These are phyloP conservation scores for Platalea minor DNA, from an alignment of 2,797 vertebrate genomes.

Conservation along the genomic window DNA sequence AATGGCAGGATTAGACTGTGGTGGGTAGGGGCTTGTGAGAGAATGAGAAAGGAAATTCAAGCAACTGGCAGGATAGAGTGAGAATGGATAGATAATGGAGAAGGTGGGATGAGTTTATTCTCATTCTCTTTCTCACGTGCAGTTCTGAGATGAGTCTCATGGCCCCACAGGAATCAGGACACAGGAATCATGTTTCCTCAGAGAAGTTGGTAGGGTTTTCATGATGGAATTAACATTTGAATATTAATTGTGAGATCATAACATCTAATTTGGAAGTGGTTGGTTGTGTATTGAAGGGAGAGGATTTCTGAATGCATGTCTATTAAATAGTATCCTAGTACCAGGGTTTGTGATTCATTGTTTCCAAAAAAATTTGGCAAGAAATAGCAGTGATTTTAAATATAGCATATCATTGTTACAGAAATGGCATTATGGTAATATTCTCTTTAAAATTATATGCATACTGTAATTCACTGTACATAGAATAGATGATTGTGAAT, in stretches of 20 bases:
- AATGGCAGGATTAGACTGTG: not conserved
- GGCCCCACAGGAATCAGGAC: too few relatives aligned
- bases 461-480: not conserved
- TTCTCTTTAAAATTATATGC: not conserved
- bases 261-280: not conserved
- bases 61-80: not conserved
- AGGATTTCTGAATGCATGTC: not conserved
- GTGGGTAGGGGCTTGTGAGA: not conserved
- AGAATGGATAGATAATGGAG: not conserved
- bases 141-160: not conserved
- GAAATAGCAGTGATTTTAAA: not conserved
- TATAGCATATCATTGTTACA: not conserved
- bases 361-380: not conserved
- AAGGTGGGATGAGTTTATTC: not conserved
- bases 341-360: not conserved
- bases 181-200: not conserved
- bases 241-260: not conserved
- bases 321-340: not conserved
- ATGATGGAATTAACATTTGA: not conserved
- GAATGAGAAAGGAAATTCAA: not conserved
- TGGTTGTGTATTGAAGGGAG: not conserved
- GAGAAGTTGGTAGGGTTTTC: not conserved
- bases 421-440: not conserved
- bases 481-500: not conserved
- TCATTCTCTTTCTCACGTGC: not conserved